Conservation (phyloP, 2,797 vertebrate genomes). For the Tokudaia tokunoshimensis region DNA sequence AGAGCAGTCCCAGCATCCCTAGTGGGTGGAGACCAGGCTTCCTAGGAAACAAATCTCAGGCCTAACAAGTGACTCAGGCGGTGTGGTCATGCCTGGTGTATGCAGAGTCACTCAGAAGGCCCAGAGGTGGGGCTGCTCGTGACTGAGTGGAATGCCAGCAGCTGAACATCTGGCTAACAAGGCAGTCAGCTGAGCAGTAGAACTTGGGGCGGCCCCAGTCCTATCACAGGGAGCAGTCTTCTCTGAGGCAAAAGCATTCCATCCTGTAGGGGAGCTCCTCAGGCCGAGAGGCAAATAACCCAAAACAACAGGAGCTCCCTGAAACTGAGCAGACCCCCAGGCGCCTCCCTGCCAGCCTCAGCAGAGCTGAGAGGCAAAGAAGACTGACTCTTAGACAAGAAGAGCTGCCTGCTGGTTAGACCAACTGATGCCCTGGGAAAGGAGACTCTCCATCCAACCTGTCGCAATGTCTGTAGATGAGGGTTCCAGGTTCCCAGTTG, state of each 20-base stretch:
- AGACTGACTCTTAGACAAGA: neutral
- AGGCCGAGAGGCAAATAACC: neutral
- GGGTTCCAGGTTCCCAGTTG: neutral
- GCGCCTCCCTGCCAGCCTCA: neutral
- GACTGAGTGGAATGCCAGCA: neutral
- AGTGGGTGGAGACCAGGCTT: neutral
- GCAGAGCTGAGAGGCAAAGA: neutral
- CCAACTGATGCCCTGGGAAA: neutral
- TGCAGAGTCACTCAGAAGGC: neutral
- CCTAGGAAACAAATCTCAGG: neutral
- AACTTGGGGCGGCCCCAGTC: neutral
- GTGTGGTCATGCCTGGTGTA: neutral
- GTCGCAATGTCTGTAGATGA: neutral
- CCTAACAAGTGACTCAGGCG: slow-evolving; percentile 31
- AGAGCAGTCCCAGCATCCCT: neutral
- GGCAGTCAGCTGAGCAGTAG: neutral
- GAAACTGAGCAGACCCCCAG: neutral
- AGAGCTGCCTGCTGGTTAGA: neutral
- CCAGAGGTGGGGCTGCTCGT: slow-evolving; percentile 52
- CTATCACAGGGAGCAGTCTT: neutral
- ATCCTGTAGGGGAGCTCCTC: neutral
- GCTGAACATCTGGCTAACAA: neutral
- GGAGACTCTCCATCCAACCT: neutral
- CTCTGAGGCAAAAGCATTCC: neutral
- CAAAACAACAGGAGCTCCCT: neutral